Conservation (phyloP, 2,797 vertebrate genomes). For the Anguilla megastoma region DNA sequence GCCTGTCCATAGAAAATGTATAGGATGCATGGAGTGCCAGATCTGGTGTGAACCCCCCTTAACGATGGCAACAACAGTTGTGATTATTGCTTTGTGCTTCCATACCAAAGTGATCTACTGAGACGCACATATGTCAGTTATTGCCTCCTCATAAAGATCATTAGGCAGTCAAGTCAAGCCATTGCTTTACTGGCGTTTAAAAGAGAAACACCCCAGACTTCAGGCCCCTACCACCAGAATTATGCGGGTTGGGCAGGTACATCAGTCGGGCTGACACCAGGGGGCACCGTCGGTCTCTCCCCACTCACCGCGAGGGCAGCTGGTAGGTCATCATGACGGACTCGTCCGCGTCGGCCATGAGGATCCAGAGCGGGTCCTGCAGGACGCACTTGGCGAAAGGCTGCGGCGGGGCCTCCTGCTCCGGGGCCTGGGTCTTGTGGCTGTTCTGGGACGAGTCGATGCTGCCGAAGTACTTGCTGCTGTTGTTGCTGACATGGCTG, state of each 20-base stretch:
- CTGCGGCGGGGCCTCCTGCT: constrained; percentile 47
- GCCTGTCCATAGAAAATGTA: no score
- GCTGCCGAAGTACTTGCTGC: constrained; percentile 88
- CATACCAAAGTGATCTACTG: background rate
- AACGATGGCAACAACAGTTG: no score
- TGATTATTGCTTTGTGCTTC: background rate
- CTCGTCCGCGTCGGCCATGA: constrained; percentile 74
- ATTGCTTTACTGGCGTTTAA: background rate
- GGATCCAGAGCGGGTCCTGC: constrained; percentile 80
- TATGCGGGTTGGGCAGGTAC: background rate
- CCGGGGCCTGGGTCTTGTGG: constrained; percentile 59
- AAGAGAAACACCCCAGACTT: background rate
- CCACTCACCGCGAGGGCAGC: constrained; percentile 83
- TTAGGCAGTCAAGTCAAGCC: background rate
- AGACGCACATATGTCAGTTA: background rate
- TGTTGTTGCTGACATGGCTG: constrained; percentile 77
- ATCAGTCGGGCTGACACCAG: background rate
- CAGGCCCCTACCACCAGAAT: background rate
- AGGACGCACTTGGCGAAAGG: constrained; percentile 69
- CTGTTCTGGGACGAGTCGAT: constrained; percentile 81
- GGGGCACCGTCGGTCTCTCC: constrained; percentile 25
- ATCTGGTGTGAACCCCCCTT: no score
- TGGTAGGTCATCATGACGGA: constrained; percentile 83
- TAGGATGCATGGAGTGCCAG: no score
- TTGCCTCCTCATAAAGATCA: background rate